Evolutionary conservation across 2,888 invertebrate genomes (phyloP).

Genomic region (Spilarctia lutea): DNA sequence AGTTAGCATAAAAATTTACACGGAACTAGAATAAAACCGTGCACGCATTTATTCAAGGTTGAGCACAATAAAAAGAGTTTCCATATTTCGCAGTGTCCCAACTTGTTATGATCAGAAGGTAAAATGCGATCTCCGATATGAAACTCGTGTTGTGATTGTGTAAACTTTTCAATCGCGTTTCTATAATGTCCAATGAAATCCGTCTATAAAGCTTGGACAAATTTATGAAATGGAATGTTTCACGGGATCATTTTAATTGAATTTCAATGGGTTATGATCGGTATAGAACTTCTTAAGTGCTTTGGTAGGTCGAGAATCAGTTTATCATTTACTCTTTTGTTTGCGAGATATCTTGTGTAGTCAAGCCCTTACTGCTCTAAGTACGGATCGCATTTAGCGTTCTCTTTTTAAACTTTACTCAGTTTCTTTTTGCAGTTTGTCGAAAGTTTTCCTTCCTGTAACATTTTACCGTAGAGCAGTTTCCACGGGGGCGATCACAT

Average conservation of each 20-base stretch:
- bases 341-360: slow-evolving; percentile 38
- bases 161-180: slow-evolving; percentile 68
- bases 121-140: slow-evolving; percentile 57
- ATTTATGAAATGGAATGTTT: slow-evolving; percentile 50
- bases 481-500: slow-evolving; percentile 83
- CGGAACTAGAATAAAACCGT: slow-evolving; percentile 66
- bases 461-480: slow-evolving; percentile 84
- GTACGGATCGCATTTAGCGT: slow-evolving; percentile 80
- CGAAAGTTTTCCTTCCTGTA: slow-evolving; percentile 82
- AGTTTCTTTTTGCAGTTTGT: slow-evolving; percentile 82
- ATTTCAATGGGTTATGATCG: slow-evolving; percentile 24
- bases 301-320: background rate
- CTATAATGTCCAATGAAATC: slow-evolving; percentile 47
- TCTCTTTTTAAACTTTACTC: slow-evolving; percentile 80
- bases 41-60: slow-evolving; percentile 55
- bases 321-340: slow-evolving; percentile 16
- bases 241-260: slow-evolving; percentile 27
- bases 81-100: slow-evolving; percentile 72
- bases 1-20: slow-evolving; percentile 71
- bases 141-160: slow-evolving; percentile 63
- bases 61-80: slow-evolving; percentile 71
- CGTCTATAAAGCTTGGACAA: slow-evolving; percentile 58
- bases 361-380: slow-evolving; percentile 62
- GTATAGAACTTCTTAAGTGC: slow-evolving; percentile 5
- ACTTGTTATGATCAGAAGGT: slow-evolving; percentile 76